Percentiles rank a stretch among this genome's conserved stretches.
Evolutionary conservation across 2,888 invertebrate genomes (phyloP).

Genomic region (Cantharis rufa): DNA sequence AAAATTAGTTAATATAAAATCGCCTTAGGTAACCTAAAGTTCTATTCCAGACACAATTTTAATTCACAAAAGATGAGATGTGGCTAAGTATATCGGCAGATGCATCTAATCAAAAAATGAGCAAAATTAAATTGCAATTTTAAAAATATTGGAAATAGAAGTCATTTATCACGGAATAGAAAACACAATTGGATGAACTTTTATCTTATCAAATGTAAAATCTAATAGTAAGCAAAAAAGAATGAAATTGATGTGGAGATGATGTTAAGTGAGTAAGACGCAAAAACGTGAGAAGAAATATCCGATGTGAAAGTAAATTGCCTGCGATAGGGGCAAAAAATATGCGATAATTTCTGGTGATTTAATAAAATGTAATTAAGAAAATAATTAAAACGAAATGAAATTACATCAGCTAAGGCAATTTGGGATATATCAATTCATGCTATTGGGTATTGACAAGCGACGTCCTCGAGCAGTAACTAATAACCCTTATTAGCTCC

Average conservation of each 20-base stretch:
- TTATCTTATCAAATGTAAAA: slow-evolving; percentile 3
- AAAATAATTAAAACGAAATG: neutral
- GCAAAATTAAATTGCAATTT: neutral
- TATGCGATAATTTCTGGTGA: neutral
- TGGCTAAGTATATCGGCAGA: too few relatives aligned
- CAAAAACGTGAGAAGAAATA: slow-evolving; percentile 11
- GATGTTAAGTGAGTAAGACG: slow-evolving; percentile 12
- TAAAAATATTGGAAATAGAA: neutral
- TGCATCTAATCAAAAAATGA: neutral
- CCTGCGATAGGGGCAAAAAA: neutral
- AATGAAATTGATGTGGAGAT: slow-evolving; percentile 11
- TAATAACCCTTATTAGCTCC: neutral
- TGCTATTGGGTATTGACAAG: neutral
- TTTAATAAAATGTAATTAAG: neutral
- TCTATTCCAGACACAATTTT: neutral
- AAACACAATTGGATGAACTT: neutral
- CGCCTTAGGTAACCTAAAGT: neutral
- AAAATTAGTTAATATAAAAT: slow-evolving; percentile 34
- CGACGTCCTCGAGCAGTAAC: neutral
- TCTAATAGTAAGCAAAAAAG: slow-evolving; percentile 7
- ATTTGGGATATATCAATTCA: neutral
- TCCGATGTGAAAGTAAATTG: neutral
- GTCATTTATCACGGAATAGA: neutral
- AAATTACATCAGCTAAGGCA: neutral
- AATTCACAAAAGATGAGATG: neutral